A percentile compares a stretch with the other conserved stretches of the same genome.
Conservation (phyloP, 2,888 invertebrate genomes). For the Anorthoa munda region DNA sequence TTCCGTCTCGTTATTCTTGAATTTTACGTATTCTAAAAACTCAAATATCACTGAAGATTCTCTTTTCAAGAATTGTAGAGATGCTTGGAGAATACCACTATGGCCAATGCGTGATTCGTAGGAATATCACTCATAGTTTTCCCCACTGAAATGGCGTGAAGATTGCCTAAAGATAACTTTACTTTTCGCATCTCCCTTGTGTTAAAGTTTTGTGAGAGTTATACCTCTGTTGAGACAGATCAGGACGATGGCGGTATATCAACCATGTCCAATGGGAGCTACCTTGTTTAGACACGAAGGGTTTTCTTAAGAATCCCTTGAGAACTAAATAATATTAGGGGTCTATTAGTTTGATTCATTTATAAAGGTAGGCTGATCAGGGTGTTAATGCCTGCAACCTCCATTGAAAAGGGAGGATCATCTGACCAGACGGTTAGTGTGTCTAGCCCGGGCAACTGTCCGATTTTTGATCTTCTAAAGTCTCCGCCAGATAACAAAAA, state of each 20-base stretch:
- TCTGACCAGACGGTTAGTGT: too few species aligned
- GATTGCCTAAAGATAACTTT: slow-evolving; percentile 12
- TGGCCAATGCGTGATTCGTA: background rate
- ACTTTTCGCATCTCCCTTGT: background rate
- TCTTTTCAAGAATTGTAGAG: background rate
- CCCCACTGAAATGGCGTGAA: background rate
- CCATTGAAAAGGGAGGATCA: too few species aligned
- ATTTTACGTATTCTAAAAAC: background rate
- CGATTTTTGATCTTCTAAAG: too few species aligned
- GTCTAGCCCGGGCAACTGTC: too few species aligned
- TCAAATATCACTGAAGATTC: background rate
- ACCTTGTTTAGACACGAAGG: background rate
- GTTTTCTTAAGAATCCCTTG: background rate
- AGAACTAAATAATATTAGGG: background rate
- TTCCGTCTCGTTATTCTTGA: background rate
- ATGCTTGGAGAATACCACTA: background rate
- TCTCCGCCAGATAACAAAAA: too few species aligned
- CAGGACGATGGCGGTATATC: slow-evolving; percentile 20
- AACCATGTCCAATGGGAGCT: slow-evolving; percentile 2
- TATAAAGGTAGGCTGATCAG: too few species aligned
- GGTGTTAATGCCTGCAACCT: too few species aligned
- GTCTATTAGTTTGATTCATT: too few species aligned
- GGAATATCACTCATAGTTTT: background rate
- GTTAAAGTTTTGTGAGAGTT: slow-evolving; percentile 32
- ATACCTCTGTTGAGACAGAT: slow-evolving; percentile 17